Conservation (phyloP, 1,140 invertebrate species). For the Caenorhabditis elegans region WBcel235 BX284604.4:12743001-12743500, state of each 20-base stretch:
- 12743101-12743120: slow-evolving; percentile 35
- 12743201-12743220: slow-evolving; percentile 30
- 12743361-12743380: slow-evolving; percentile 33
- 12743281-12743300: slow-evolving; percentile 17
- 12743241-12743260: slow-evolving; percentile 32
- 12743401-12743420: slow-evolving; percentile 40
- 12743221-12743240: not conserved
- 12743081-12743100: too few species aligned
- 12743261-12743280: not conserved
- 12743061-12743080: too few species aligned
- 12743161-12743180: slow-evolving; percentile 19
- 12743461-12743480: slow-evolving; percentile 12
- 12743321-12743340: slow-evolving; percentile 26
- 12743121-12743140: not conserved
- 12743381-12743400: slow-evolving; percentile 37
- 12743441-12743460: slow-evolving; percentile 24
- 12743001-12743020: not conserved
- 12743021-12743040: too few species aligned
- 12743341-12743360: slow-evolving; percentile 36
- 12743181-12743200: slow-evolving; percentile 23
- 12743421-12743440: slow-evolving; percentile 24
- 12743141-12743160: slow-evolving; percentile 1
- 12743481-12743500: slow-evolving; percentile 1
- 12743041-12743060: too few species aligned
- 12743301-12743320: slow-evolving; percentile 19